phyloP scores from a whole-genome alignment of 2,888 invertebrate genomes.

The Zhuqinia jingwanae region DNA sequence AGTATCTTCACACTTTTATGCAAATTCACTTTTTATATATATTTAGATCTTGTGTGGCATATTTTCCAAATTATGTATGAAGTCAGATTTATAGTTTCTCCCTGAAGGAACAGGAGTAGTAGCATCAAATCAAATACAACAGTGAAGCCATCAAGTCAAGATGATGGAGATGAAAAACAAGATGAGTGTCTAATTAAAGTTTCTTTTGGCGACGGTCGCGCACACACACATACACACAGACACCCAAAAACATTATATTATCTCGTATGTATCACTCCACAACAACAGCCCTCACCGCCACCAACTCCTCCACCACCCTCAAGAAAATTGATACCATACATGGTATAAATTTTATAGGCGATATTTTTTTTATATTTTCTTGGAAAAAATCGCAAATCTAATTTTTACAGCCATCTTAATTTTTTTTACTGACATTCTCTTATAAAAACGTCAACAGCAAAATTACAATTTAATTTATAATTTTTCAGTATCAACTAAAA shows the following conservation, averaged over 20 bases:
- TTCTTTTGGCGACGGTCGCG: background rate
- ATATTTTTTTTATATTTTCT: background rate
- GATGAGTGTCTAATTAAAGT: constrained; percentile 43
- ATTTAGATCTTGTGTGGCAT: constrained; percentile 21
- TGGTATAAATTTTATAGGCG: constrained; percentile 21
- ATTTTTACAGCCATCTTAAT: background rate
- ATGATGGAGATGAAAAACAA: constrained; percentile 19
- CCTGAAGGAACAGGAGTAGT: constrained; percentile 39
- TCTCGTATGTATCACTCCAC: constrained; percentile 36
- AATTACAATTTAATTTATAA: constrained; percentile 1
- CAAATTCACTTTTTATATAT: constrained; percentile 47
- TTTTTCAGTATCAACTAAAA: background rate
- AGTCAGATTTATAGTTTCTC: constrained; percentile 65
- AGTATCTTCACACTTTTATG: constrained; percentile 50
- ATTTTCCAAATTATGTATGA: constrained; percentile 42
- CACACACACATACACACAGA: constrained; percentile 7
- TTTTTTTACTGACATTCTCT: background rate
- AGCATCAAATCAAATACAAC: background rate
- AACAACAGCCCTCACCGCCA: background rate
- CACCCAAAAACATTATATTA: background rate
- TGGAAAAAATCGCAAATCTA: constrained; percentile 1
- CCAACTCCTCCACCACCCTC: constrained; percentile 43
- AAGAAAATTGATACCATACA: constrained; percentile 32
- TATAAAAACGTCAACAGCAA: background rate
- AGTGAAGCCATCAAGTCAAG: constrained; percentile 21